Base-by-base conservation (phyloP, 2,797 vertebrate species). In the Nyctalus aviator region DNA sequence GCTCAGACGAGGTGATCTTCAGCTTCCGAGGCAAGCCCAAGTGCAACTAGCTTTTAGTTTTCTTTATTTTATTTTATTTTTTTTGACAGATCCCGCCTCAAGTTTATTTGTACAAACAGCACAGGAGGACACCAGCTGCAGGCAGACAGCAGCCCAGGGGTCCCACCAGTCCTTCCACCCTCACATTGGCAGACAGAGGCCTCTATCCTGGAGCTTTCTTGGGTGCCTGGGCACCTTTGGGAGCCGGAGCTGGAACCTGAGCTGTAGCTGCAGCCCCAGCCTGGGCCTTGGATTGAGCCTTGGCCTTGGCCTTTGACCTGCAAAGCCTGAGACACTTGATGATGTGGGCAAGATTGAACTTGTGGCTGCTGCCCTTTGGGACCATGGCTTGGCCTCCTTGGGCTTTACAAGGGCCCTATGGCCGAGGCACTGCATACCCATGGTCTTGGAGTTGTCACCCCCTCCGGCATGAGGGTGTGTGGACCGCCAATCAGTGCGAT, bases 391-490 rank as follows among this genome's bases (percentile, higher is more conserved):
- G 20, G 23, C 75, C n/a, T 55, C n/a, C 13, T 8, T 25, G 75
- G n/a, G 48, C 50, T 55, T 35, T 25, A 23, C 12, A 5, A 77
- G 48, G 75, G 8, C 75, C 48, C 21, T 5, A 35, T 8, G 13
- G 48, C 75, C n/a, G 15, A 1, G 7, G n/a, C 17, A 25, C 57
- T 23, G 7, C 3, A 12, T 21, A 15, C 48, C 53, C 12, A 35
- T 20, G 7, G 48, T 50, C 75, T 23, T 5, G 50, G 75, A 8
- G 48, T 14, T 8, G 48, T 50, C 20, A 32, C n/a, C n/a, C 48
- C 18, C 21, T 71, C 5, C 3, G 11, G 53, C 0, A 0, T 17
- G 59, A 57, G 64, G 53, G 30, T 5, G 25, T 18, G 1, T 41
- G 37, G 66, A 64, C 53, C 37, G 50, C 71, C 69, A 48, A 76